Percentiles rank a stretch among this genome's conserved stretches.
These are phyloP conservation scores for Oreohelix idahoensis DNA, from an alignment of 1,140 invertebrate species.

Conservation along the genomic window DNA sequence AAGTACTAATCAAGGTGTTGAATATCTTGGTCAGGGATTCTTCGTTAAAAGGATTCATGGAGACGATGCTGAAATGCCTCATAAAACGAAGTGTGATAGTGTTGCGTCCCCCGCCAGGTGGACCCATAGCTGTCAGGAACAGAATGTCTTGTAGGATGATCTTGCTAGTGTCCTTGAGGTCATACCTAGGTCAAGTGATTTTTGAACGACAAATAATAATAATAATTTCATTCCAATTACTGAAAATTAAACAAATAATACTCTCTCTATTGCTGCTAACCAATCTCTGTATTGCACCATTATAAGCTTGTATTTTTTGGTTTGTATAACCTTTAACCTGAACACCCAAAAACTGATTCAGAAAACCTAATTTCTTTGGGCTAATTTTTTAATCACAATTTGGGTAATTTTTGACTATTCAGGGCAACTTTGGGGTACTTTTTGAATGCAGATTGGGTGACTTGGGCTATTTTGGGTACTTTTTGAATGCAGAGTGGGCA, in stretches of 20 bases:
- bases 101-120: slow-evolving; percentile 73
- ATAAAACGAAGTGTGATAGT: slow-evolving; percentile 71
- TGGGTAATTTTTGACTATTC: no score
- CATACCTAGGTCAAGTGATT: slow-evolving; percentile 76
- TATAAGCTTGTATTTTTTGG: no score
- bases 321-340: no score
- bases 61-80: slow-evolving; percentile 72
- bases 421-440: no score
- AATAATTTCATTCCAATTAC: not conserved
- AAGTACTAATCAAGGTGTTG: slow-evolving; percentile 81
- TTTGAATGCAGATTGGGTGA: no score
- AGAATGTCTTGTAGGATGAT: slow-evolving; percentile 71
- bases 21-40: slow-evolving; percentile 74
- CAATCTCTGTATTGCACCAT: no score
- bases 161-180: slow-evolving; percentile 72
- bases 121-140: slow-evolving; percentile 72
- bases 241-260: not conserved
- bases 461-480: no score
- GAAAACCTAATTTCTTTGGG: no score
- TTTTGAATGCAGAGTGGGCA: no score
- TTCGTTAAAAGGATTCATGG: slow-evolving; percentile 73
- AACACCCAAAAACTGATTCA: no score
- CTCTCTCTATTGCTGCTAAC: no score
- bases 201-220: not conserved
- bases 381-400: no score